Evolutionary conservation across 2,113 vertebrate genomes (phyloP).

Genomic region (Melanerpes formicivorus): DNA sequence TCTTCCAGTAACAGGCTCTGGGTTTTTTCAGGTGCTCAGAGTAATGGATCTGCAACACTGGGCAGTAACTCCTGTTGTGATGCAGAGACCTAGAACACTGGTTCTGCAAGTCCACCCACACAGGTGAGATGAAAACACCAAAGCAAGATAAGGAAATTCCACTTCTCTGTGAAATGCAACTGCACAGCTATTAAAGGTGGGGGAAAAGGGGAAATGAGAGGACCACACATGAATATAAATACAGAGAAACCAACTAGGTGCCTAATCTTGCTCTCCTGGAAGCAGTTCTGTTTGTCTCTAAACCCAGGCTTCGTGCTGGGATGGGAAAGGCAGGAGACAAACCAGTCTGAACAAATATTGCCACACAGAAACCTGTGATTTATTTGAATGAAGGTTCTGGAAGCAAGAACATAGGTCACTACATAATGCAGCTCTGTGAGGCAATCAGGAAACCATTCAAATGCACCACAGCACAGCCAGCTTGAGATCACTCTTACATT

Average conservation of each 20-base stretch:
- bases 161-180: constrained; percentile 19
- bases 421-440: neutral
- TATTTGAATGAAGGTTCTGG: neutral
- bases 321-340: neutral
- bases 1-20: neutral
- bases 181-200: neutral
- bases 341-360: neutral
- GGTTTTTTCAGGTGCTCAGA: neutral
- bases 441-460: neutral
- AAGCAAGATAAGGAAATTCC: constrained; percentile 45
- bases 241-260: neutral
- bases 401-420: neutral
- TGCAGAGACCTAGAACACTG: constrained; percentile 12
- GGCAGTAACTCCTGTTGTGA: neutral
- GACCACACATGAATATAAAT: neutral
- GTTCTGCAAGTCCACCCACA: constrained; percentile 31
- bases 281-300: neutral
- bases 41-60: neutral
- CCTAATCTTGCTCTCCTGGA: neutral
- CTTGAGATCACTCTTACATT: neutral
- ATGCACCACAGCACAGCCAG: neutral
- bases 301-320: neutral
- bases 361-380: neutral
- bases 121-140: constrained; percentile 36
- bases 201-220: neutral